A percentile compares a stretch with the other conserved stretches of the same genome.
Conservation (phyloP, 2,113 vertebrate species). For the Bolborhynchus lineola region DNA sequence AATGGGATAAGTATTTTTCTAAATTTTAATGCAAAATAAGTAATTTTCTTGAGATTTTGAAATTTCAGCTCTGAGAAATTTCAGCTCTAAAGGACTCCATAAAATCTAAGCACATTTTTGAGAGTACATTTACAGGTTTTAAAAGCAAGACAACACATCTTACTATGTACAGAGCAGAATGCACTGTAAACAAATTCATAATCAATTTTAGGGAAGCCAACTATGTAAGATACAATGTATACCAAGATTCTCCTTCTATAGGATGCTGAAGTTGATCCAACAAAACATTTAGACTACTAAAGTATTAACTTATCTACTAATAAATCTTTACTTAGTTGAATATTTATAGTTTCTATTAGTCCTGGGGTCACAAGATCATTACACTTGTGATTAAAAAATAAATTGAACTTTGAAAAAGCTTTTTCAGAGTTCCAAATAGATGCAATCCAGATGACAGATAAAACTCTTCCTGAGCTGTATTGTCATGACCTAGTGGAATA, state of each 20-base stretch:
- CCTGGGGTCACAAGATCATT: not conserved
- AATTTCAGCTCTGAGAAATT: not conserved
- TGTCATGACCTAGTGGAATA: not conserved
- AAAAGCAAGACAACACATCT: not conserved
- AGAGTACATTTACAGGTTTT: not conserved
- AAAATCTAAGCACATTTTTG: not conserved
- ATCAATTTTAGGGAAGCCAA: not conserved
- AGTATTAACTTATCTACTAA: not conserved
- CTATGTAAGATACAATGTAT: not conserved
- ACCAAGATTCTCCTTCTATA: not conserved
- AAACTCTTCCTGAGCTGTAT: not conserved
- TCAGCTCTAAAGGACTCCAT: not conserved
- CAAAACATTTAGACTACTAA: not conserved
- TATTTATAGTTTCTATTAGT: not conserved
- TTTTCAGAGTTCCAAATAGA: not conserved
- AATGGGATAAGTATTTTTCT: not conserved
- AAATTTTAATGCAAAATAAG: not conserved
- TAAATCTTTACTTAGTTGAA: not conserved
- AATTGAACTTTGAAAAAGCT: not conserved
- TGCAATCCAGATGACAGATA: not conserved
- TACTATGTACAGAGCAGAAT: not conserved
- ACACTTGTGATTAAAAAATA: not conserved
- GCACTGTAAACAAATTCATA: not conserved
- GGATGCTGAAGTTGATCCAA: not conserved
- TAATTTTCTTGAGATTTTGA: not conserved